phyloP scores from a whole-genome alignment of 2,888 invertebrate genomes.

The Lasioglossum marginatum region DNA sequence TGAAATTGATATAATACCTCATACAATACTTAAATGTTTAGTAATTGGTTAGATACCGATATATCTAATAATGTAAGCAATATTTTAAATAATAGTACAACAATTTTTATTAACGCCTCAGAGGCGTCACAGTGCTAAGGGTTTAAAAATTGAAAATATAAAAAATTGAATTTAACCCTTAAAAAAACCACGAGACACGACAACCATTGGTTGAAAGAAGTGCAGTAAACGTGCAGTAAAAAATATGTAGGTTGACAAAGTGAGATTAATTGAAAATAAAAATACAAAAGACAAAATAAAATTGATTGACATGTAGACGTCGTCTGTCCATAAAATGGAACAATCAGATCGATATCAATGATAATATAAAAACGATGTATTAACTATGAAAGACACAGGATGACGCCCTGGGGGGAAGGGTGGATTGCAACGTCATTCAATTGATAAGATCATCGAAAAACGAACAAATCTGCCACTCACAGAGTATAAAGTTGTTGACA shows the following conservation, averaged over 20 bases:
- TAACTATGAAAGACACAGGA: background rate
- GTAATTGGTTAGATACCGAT: too few species aligned
- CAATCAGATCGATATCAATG: background rate
- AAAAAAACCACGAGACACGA: too few species aligned
- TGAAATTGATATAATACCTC: too few species aligned
- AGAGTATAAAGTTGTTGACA: background rate
- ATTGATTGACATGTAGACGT: background rate
- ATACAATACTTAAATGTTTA: too few species aligned
- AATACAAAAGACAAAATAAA: background rate
- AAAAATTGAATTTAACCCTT: too few species aligned
- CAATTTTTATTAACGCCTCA: too few species aligned
- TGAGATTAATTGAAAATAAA: background rate
- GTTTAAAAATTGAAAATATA: background rate
- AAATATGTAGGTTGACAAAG: too few species aligned
- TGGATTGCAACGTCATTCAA: background rate
- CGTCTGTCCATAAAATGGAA: background rate
- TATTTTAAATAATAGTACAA: too few species aligned
- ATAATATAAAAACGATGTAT: background rate
- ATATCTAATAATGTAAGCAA: too few species aligned
- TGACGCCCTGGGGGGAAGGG: background rate
- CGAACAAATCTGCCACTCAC: background rate
- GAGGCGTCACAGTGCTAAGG: too few species aligned
- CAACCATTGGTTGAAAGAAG: too few species aligned
- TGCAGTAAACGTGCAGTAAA: too few species aligned
- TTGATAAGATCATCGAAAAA: background rate